Evolutionary conservation across 2,113 vertebrate species (phyloP), one percentile per base, ranked within the genome.

Genomic region (Microcebus murinus): DNA sequence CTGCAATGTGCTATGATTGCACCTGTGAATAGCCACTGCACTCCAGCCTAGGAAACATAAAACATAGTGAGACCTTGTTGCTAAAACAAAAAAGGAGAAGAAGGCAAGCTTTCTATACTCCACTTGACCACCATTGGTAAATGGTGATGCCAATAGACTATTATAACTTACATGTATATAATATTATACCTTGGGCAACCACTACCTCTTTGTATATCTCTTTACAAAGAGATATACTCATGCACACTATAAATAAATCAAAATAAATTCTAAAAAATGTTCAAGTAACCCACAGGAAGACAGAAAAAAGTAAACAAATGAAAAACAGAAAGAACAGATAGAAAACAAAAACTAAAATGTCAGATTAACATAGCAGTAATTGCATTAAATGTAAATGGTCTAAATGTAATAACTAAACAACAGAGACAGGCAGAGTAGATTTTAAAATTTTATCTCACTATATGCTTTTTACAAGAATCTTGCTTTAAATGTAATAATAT

Each of bases 381-480:
- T 23, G 61, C 42, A 79, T 71, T 91, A 86, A 61, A 86, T 52
- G 27, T 91, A 91, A 95, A 86, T 63, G n/a, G 74, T 45, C 20
- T 85, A 68, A 84, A 74, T 57, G 27, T 12, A 84, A 25, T 25
- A 90, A 84, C 59, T 68, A 50, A 76, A 68, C 39, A 45, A 63
- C 55, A 90, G 70, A 84, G 31, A 48, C 45, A 67, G 31, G 18
- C 48, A 90, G 18, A 39, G 34, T 94, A 29, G 29, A 48, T 68
- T 70, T 50, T 77, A 81, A 87, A 61, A 13, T 23, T n/a, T 83
- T 5, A 94, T 39, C 45, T 57, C 55, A 74, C 34, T 67, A 8
- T 36, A 89, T 67, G 29, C 67, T 76, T 27, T 55, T 48, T 83
- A 55, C 4, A 83, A 90, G 39, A 90, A 68, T 85, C n/a, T 67